Evolutionary conservation across 1,140 invertebrate genomes (phyloP), one percentile per base, ranked within the genome.

Genomic region (Ips typographus): DNA sequence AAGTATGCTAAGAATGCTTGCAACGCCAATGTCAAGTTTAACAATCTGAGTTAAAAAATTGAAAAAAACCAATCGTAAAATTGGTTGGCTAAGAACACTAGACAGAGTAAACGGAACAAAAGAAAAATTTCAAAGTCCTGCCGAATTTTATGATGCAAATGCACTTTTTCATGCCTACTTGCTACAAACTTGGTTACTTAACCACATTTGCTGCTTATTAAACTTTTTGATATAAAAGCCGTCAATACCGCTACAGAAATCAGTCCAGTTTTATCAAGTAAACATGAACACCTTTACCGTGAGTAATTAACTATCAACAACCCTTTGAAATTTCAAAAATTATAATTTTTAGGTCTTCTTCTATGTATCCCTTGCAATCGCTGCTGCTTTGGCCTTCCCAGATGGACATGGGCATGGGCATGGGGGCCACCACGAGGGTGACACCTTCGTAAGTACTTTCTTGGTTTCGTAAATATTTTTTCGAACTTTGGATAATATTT

Each of bases 301-400:
- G 39, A 61, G 58, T 61, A 37, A 2, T 36, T 43, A 60, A 60
- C 2, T 36, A 60, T 22, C 58, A 22, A 22, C 22, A 22, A 22
- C 22, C 22, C 22, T 22, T 22, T 22, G 22, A 60, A n/a, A n/a
- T 36, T 42, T 58, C 7, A 38, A 7, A 40, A 39, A 42, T 60
- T 43, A 6, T 2, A 5, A 36, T 55, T 38, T 55, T 38, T 47
- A 65, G 64, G 4, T 49, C 6, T 6, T 58, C 5, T 57, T 65
- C 38, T 51, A 53, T 57, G 64, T 51, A 53, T 65, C 51, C 52
- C 49, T 65, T 57, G 64, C 64, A 39, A 65, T 65, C 39, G 37
- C 40, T 65, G 40, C 55, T 39, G 52, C 53, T 57, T 22, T 57
- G 51, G 52, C 64, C 57, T 59, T 40, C 44, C 61, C 44, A 4